Conservation (phyloP, 2,888 invertebrate genomes). For the Tachina fera region DNA sequence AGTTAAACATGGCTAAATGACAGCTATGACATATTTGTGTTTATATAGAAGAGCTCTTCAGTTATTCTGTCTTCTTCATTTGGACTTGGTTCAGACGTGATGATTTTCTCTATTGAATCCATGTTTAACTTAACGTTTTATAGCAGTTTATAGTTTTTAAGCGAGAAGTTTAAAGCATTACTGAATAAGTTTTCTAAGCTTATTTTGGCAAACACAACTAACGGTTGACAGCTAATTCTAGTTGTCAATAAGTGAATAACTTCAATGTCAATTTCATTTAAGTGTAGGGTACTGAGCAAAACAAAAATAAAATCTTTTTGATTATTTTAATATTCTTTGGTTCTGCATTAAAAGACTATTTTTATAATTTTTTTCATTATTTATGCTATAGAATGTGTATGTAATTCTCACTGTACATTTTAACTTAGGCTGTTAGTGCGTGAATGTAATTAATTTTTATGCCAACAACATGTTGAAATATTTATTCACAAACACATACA, state of each 20-base stretch:
- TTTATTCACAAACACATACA: constrained; percentile 19
- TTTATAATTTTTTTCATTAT: constrained; percentile 23
- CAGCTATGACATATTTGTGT: no score
- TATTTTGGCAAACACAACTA: no score
- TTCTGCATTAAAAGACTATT: constrained; percentile 31
- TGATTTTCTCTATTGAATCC: no score
- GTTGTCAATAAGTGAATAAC: neutral
- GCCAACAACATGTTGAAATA: constrained; percentile 69
- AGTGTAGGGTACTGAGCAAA: neutral
- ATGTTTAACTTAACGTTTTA: no score
- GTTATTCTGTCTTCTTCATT: no score
- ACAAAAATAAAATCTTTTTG: neutral
- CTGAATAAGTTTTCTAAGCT: no score
- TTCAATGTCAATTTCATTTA: neutral
- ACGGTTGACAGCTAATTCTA: neutral
- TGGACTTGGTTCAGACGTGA: no score
- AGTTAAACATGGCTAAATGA: no score
- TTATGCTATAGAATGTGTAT: constrained; percentile 20
- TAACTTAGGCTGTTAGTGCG: constrained; percentile 61
- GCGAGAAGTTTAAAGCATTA: no score
- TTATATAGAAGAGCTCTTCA: no score
- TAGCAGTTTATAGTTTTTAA: no score
- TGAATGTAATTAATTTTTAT: constrained; percentile 70
- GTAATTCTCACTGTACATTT: neutral
- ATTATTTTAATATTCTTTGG: constrained; percentile 15